Evolutionary conservation across 2,888 invertebrate genomes (phyloP), one percentile per base, ranked within the genome.

Genomic region (Flexamia atlantica): DNA sequence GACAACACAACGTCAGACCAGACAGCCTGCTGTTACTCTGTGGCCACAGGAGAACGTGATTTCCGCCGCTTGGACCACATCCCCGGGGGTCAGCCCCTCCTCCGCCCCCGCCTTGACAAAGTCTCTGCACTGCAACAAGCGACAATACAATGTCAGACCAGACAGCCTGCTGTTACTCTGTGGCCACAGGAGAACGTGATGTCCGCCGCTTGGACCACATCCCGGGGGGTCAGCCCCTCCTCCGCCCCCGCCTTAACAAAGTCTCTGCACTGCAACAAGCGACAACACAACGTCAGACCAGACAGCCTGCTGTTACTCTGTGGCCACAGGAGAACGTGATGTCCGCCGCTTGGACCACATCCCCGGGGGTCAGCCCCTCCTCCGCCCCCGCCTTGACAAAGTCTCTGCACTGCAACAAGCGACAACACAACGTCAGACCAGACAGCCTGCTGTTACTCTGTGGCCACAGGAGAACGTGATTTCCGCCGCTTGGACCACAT

Each of bases 21-120:
- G n/a, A n/a, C n/a, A n/a, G n/a, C n/a, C n/a, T n/a, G n/a, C n/a
- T n/a, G n/a, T n/a, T n/a, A n/a, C n/a, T n/a, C n/a, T n/a, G n/a
- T n/a, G n/a, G n/a, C n/a, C n/a, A n/a, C 36, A 36, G 12, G 97
- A 97, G 91, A 99, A 98, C 81, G 97, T 98, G 87, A 99, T 96
- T 90, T 99, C 98, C 0, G 98, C 96, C 82, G 95, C 95, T 87
- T 95, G 94, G 23, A 98, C 96, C 12, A 99, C 98, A 89, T 99
- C 98, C 88, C 96, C 96, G 0, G 99, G 98, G 3, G 97, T 97
- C 88, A 95, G 93, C 82, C 95, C 97, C 85, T 95, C 93, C 85
- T 95, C 93, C 1, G 98, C 98, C 25, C 98, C 97, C 0, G 95
- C 95, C 88, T 95, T 95, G 88, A 95, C 94, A 90, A 98, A 97